Conservation (phyloP, 2,797 vertebrate genomes). For the Rousettus madagascariensis region DNA sequence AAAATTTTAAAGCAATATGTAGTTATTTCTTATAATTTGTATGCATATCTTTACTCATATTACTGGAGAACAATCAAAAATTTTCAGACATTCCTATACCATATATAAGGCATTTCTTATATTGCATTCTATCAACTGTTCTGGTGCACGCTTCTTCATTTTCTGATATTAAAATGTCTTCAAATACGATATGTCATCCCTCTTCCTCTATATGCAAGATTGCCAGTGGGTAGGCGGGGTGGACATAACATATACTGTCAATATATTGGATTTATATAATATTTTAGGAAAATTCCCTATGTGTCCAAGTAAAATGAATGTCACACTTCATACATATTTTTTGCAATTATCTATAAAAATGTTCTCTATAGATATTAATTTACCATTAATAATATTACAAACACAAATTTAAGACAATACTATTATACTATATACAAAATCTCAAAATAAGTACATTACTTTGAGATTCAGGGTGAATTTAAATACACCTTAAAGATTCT, state of each 20-base stretch:
- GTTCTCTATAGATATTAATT: neutral
- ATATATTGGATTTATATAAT: neutral
- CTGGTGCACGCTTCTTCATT: neutral
- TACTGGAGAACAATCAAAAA: neutral
- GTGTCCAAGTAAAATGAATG: neutral
- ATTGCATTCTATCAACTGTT: neutral
- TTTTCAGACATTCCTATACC: neutral
- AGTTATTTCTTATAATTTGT: neutral
- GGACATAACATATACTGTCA: neutral
- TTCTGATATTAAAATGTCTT: neutral
- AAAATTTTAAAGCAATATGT: neutral
- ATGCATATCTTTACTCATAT: neutral
- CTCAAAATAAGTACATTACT: neutral
- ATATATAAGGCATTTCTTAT: neutral
- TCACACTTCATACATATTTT: neutral
- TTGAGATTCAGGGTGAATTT: neutral
- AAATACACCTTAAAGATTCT: neutral
- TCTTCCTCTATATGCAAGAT: neutral
- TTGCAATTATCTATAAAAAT: neutral
- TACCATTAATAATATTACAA: neutral
- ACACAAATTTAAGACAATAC: neutral
- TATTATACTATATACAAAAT: neutral
- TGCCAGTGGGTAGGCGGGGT: neutral
- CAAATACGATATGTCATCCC: neutral
- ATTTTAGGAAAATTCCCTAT: neutral